phyloP scores from a whole-genome alignment of 1,140 invertebrate species.

The Hormaphis cornu region DNA sequence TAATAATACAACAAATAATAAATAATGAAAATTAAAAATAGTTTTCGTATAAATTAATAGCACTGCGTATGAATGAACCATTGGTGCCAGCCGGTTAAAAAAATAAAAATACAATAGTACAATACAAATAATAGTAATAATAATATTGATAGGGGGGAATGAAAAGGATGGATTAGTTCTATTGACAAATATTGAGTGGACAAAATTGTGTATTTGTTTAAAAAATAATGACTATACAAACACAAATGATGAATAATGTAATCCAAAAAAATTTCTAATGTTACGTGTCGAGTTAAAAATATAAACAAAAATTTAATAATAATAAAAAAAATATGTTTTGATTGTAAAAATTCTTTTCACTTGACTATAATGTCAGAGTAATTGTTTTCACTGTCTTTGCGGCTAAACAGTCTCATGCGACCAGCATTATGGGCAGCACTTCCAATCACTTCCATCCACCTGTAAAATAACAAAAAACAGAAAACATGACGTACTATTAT shows the following conservation, averaged over 20 bases:
- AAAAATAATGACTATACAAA: not conserved
- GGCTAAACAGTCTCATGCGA: constrained; percentile 37
- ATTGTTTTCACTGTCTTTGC: constrained; percentile 37
- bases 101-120: not conserved
- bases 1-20: constrained; percentile 22
- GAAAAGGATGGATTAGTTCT: constrained; percentile 17
- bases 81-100: too few species aligned
- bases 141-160: constrained; percentile 1
- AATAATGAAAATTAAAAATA: constrained; percentile 9
- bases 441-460: constrained; percentile 69
- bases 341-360: constrained; percentile 4
- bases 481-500: constrained; percentile 4
- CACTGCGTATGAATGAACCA: not conserved
- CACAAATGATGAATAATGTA: not conserved
- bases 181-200: not conserved
- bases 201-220: not conserved
- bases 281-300: not conserved
- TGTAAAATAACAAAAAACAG: constrained; percentile 45
- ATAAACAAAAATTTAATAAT: not conserved
- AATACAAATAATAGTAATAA: constrained; percentile 4
- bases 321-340: constrained; percentile 19
- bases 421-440: constrained; percentile 53
- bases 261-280: not conserved
- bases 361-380: constrained; percentile 12
- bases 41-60: not conserved